These are phyloP conservation scores for Tinea trinotella DNA, from an alignment of 2,888 invertebrate species.

Conservation along the genomic window DNA sequence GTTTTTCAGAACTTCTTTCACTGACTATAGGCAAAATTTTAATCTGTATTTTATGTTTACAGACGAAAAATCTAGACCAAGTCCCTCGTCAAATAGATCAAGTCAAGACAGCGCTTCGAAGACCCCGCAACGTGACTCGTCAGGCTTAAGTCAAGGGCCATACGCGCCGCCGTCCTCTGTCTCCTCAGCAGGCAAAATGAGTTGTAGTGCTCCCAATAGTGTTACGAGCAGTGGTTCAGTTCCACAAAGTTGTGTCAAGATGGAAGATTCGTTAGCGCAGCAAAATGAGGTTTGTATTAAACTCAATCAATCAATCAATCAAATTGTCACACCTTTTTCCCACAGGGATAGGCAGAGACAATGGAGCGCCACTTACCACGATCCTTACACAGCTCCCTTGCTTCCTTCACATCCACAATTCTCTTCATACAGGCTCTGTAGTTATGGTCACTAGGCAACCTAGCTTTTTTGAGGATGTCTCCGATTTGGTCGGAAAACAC, in stretches of 20 bases:
- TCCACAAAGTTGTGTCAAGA: constrained; percentile 29
- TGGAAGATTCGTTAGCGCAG: constrained; percentile 45
- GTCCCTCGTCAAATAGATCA: constrained; percentile 60
- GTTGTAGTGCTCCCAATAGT: constrained; percentile 44
- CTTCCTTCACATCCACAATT: too few relatives aligned
- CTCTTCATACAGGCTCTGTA: too few relatives aligned
- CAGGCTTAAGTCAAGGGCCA: constrained; percentile 48
- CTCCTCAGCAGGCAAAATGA: constrained; percentile 43
- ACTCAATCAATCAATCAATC: too few relatives aligned
- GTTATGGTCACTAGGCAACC: too few relatives aligned
- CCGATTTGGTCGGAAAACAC: too few relatives aligned
- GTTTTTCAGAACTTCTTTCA: background rate
- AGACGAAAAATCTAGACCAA: constrained; percentile 68
- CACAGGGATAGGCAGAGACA: too few relatives aligned
- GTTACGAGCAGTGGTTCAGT: constrained; percentile 38
- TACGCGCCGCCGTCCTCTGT: constrained; percentile 53
- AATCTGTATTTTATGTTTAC: constrained; percentile 20
- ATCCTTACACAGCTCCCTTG: too few relatives aligned
- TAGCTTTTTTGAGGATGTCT: too few relatives aligned
- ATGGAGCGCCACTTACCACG: too few relatives aligned
- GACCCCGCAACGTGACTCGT: constrained; percentile 53
- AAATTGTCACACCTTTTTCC: too few relatives aligned
- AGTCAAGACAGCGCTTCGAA: constrained; percentile 62
- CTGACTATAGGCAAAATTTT: too few relatives aligned
- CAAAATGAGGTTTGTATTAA: constrained; percentile 43